phyloP scores from a whole-genome alignment of 2,113 vertebrate genomes.

The Edolisoma coerulescens region DNA sequence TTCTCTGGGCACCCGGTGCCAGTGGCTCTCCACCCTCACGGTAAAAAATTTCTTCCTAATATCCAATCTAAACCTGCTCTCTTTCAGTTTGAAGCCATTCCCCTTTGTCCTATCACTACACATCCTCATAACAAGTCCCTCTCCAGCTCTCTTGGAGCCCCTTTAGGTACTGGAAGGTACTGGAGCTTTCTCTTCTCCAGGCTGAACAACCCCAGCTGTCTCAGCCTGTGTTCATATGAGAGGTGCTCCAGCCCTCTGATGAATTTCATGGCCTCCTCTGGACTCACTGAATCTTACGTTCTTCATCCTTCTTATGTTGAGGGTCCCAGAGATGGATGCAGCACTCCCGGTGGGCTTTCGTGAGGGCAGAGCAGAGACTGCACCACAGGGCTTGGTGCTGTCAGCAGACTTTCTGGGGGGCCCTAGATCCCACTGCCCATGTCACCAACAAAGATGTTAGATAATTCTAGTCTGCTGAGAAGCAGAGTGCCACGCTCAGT shows the following conservation, averaged over 20 bases:
- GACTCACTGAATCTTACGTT: no score
- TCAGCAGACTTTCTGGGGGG: not conserved
- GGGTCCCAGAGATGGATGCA: not conserved
- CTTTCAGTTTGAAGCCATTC: not conserved
- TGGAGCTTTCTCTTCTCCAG: not conserved
- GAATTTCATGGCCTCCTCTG: not conserved
- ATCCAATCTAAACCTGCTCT: not conserved
- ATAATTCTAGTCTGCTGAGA: not conserved
- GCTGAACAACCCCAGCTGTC: not conserved
- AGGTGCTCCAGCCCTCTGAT: not conserved
- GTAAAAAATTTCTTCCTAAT: not conserved
- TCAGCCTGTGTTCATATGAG: not conserved
- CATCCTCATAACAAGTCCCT: not conserved
- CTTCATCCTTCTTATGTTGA: fast-evolving
- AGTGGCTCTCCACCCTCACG: not conserved
- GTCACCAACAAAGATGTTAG: not conserved
- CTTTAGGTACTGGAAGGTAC: not conserved
- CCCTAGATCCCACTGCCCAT: not conserved
- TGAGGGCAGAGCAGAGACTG: not conserved
- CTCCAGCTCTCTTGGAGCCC: not conserved
- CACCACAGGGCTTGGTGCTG: not conserved
- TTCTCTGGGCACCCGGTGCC: not conserved
- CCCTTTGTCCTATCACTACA: not conserved
- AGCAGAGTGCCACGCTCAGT: not conserved
- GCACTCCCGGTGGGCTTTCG: not conserved